Evolutionary conservation across 2,797 vertebrate species (phyloP).

Genomic region (Enteromius unitaeniatus): DNA sequence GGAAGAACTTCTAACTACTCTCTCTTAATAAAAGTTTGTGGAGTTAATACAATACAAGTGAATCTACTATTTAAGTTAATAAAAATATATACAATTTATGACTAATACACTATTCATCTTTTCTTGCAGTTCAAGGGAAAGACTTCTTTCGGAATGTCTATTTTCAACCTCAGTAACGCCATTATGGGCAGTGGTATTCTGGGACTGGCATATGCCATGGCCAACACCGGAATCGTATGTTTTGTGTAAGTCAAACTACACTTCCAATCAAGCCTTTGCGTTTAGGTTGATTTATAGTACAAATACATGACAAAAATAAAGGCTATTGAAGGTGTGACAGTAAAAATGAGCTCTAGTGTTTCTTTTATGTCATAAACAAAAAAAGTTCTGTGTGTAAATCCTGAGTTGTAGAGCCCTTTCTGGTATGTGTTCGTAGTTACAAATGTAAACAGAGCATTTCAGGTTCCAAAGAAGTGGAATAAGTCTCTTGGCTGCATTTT

Average conservation of each 20-base stretch:
- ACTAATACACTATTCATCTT: conserved; percentile 31
- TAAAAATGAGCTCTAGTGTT: not conserved
- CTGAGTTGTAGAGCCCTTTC: not conserved
- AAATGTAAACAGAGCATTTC: not conserved
- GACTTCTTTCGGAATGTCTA: conserved; percentile 88
- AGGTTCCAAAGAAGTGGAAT: not conserved
- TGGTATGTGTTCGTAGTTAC: not conserved
- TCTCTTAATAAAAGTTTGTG: not conserved
- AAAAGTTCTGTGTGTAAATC: not conserved
- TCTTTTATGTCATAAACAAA: not conserved
- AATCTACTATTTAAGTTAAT: not conserved
- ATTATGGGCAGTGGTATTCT: conserved; percentile 90
- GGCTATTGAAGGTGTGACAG: not conserved
- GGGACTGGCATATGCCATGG: conserved; percentile 87
- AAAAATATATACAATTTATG: not conserved
- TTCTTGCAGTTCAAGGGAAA: conserved; percentile 84
- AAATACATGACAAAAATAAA: not conserved
- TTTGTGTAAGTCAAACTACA: conserved; percentile 84
- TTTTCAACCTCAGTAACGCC: conserved; percentile 90
- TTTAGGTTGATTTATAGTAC: not conserved
- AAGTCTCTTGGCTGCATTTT: not conserved
- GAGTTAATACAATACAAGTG: not conserved
- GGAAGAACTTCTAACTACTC: too few relatives aligned
- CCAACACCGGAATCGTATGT: conserved; percentile 86
- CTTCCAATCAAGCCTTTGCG: conserved; percentile 56